Evolutionary conservation across 2,888 invertebrate genomes (phyloP).

Genomic region (Nipponacmea schrenckii): DNA sequence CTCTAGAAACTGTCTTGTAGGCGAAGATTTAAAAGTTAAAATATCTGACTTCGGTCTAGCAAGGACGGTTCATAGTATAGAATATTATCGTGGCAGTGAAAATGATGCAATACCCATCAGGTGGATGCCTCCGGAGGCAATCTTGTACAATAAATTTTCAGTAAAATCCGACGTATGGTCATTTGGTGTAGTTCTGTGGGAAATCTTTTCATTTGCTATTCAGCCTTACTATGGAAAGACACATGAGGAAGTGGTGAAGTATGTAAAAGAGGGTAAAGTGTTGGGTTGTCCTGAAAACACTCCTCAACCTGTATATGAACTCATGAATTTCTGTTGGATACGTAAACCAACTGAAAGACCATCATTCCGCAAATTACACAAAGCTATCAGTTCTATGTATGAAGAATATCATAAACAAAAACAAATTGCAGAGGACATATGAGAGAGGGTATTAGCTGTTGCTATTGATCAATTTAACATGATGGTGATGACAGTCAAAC

Average conservation of each 20-base stretch:
- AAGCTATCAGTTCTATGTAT: conserved; percentile 71
- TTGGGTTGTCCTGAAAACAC: conserved; percentile 91
- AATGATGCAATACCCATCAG: conserved; percentile 87
- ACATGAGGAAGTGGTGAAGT: conserved; percentile 95
- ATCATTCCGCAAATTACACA: conserved; percentile 75
- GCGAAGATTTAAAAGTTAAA: conserved; percentile 93
- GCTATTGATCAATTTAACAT: too few species aligned
- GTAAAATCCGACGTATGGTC: conserved; percentile 98
- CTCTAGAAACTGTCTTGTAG: conserved; percentile 93
- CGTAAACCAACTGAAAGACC: conserved; percentile 86
- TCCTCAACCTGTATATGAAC: conserved; percentile 80
- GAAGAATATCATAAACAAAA: conserved; percentile 50
- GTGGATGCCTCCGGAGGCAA: conserved; percentile 98
- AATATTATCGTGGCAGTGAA: conserved; percentile 88
- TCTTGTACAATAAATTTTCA: conserved; percentile 95
- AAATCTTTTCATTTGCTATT: conserved; percentile 93
- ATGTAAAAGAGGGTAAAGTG: conserved; percentile 91
- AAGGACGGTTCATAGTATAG: conserved; percentile 86
- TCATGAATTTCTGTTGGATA: conserved; percentile 95
- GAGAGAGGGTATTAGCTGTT: neutral
- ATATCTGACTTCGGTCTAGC: conserved; percentile 97
- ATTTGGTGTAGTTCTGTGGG: conserved; percentile 95
- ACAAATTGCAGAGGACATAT: neutral
- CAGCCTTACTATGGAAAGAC: conserved; percentile 98
- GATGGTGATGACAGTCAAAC: too few species aligned